Percentiles rank a stretch among this genome's conserved stretches.
These are phyloP conservation scores for Macrophya alboannulata DNA, from an alignment of 2,888 invertebrate species.

Conservation along the genomic window DNA sequence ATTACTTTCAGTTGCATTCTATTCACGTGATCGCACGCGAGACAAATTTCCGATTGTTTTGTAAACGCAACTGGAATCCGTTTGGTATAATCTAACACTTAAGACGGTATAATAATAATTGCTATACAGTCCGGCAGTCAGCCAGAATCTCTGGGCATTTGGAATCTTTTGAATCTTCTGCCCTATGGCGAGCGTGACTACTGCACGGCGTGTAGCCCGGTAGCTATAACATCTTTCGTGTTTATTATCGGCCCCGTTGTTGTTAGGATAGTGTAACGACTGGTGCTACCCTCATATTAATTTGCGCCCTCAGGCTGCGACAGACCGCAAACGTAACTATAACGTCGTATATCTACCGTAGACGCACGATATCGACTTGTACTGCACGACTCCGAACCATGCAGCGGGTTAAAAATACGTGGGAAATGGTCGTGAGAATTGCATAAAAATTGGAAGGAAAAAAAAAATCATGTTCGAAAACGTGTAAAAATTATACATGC, in stretches of 20 bases:
- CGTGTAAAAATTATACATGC: background rate
- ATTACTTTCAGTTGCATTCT: constrained; percentile 6
- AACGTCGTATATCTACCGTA: constrained; percentile 23
- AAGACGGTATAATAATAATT: constrained; percentile 41
- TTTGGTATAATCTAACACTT: constrained; percentile 18
- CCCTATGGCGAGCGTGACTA: constrained; percentile 52
- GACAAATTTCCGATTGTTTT: constrained; percentile 34
- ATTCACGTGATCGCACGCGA: constrained; percentile 28
- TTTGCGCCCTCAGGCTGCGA: constrained; percentile 55
- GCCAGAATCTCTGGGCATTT: constrained; percentile 28
- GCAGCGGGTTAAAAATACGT: background rate
- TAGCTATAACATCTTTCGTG: constrained; percentile 40
- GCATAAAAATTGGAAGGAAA: background rate
- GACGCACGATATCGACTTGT: constrained; percentile 33
- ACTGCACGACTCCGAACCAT: background rate
- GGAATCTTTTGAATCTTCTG: constrained; percentile 29
- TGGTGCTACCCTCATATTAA: constrained; percentile 63
- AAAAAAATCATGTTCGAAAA: background rate
- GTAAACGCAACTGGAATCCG: constrained; percentile 35
- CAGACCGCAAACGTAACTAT: constrained; percentile 50
- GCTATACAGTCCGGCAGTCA: background rate
- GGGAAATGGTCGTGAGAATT: background rate
- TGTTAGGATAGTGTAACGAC: constrained; percentile 59
- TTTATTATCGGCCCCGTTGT: constrained; percentile 44
- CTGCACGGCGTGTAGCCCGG: constrained; percentile 44